Evolutionary conservation across 2,113 vertebrate genomes (phyloP).

Genomic region (Solea senegalensis): DNA sequence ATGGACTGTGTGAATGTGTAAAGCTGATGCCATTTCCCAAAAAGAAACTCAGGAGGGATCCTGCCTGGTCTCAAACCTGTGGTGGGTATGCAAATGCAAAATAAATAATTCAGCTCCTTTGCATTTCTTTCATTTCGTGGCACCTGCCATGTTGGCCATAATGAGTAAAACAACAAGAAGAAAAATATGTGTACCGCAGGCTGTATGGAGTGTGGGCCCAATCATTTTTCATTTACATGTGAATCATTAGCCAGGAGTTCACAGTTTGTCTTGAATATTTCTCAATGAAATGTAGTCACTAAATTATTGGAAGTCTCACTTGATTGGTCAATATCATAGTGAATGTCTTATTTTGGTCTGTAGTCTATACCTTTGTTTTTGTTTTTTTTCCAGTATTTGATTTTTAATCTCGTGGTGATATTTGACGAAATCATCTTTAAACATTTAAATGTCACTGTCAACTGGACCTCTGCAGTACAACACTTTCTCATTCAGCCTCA

Average conservation of each 20-base stretch:
- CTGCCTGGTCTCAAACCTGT: constrained; percentile 46
- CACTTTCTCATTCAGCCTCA: background rate
- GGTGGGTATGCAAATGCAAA: constrained; percentile 67
- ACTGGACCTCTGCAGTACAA: background rate
- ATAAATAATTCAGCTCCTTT: constrained; percentile 70
- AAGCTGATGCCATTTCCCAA: constrained; percentile 31
- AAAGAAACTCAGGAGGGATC: constrained; percentile 52
- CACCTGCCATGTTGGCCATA: constrained; percentile 45
- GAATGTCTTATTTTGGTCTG: too few species aligned
- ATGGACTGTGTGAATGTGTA: constrained; percentile 39
- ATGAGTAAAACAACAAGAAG: constrained; percentile 20
- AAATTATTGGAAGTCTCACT: background rate
- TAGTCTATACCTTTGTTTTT: background rate
- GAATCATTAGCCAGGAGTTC: background rate
- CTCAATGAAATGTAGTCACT: too few species aligned
- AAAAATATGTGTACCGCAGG: constrained; percentile 11
- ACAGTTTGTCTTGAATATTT: background rate
- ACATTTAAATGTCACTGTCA: background rate
- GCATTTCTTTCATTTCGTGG: constrained; percentile 22
- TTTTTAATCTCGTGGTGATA: too few species aligned
- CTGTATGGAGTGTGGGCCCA: background rate
- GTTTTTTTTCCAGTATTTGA: too few species aligned
- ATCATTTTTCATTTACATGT: constrained; percentile 4
- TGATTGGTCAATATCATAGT: too few species aligned
- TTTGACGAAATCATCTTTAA: too few species aligned